Conservation (phyloP, 2,888 invertebrate genomes). For the Achlya flavicornis region DNA sequence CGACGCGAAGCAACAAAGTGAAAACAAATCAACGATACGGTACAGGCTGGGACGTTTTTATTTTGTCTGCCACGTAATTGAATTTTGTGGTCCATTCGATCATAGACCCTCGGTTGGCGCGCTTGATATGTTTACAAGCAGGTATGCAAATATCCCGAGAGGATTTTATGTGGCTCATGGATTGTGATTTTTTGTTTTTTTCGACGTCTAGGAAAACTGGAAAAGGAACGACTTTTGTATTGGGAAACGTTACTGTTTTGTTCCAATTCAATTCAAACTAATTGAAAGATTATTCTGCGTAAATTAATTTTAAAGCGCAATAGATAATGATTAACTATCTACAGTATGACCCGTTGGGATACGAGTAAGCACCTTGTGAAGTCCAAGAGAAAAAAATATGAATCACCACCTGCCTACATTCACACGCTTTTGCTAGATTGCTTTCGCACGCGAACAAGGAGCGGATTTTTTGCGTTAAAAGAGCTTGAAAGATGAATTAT, state of each 20-base stretch:
- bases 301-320: slow-evolving; percentile 6
- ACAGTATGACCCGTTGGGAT: neutral
- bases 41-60: slow-evolving; percentile 68
- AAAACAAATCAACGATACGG: slow-evolving; percentile 76
- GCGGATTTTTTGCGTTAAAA: slow-evolving; percentile 53
- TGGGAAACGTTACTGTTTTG: neutral
- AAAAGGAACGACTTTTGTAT: neutral
- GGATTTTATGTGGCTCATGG: slow-evolving; percentile 32
- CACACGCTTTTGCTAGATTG: slow-evolving; percentile 67
- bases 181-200: slow-evolving; percentile 21
- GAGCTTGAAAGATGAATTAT: slow-evolving; percentile 55
- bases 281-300: neutral
- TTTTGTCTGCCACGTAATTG: slow-evolving; percentile 79
- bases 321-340: slow-evolving; percentile 13
- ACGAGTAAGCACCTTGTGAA: slow-evolving; percentile 24
- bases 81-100: slow-evolving; percentile 74
- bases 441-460: slow-evolving; percentile 56
- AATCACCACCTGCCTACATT: slow-evolving; percentile 61
- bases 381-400: slow-evolving; percentile 47
- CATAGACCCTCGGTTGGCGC: slow-evolving; percentile 51
- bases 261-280: neutral
- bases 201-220: neutral
- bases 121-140: slow-evolving; percentile 55
- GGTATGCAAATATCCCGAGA: slow-evolving; percentile 39
- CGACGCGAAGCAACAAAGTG: slow-evolving; percentile 61